These are phyloP conservation scores for Arvicanthis niloticus DNA, from an alignment of 2,113 vertebrate genomes.

Conservation along the genomic window DNA sequence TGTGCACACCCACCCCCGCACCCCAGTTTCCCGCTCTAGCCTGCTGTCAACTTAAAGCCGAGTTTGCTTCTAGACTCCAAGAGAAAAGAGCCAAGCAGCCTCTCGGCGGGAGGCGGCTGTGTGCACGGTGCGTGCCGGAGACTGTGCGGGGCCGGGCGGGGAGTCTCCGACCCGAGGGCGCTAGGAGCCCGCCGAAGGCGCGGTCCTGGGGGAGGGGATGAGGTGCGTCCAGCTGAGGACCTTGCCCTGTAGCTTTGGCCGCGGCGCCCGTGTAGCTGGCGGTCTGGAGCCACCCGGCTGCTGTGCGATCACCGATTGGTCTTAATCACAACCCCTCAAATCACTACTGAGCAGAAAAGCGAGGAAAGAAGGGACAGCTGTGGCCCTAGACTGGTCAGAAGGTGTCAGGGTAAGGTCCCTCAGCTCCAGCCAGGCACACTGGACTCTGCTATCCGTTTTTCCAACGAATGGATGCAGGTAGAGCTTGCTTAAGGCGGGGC, in stretches of 20 bases:
- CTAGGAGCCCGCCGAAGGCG: fast-evolving
- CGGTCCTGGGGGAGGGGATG: not conserved
- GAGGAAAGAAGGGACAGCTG: not conserved
- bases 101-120: conserved; percentile 54
- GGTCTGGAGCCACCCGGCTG: not conserved
- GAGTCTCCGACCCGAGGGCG: not conserved
- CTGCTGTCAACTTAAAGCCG: conserved; percentile 56
- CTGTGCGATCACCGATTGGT: not conserved
- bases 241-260: not conserved
- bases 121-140: not conserved
- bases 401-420: not conserved
- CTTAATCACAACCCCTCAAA: not conserved
- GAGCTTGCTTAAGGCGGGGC: not conserved
- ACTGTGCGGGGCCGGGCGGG: not conserved
- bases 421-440: not conserved
- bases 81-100: not conserved
- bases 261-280: not conserved
- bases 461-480: not conserved
- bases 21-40: not conserved
- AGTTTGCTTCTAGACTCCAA: conserved; percentile 42
- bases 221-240: fast-evolving
- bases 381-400: not conserved
- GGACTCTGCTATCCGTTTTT: not conserved
- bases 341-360: not conserved
- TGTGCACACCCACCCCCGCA: not conserved